These are phyloP conservation scores for Apteryx mantelli DNA, from an alignment of 2,113 vertebrate species.

Conservation along the genomic window DNA sequence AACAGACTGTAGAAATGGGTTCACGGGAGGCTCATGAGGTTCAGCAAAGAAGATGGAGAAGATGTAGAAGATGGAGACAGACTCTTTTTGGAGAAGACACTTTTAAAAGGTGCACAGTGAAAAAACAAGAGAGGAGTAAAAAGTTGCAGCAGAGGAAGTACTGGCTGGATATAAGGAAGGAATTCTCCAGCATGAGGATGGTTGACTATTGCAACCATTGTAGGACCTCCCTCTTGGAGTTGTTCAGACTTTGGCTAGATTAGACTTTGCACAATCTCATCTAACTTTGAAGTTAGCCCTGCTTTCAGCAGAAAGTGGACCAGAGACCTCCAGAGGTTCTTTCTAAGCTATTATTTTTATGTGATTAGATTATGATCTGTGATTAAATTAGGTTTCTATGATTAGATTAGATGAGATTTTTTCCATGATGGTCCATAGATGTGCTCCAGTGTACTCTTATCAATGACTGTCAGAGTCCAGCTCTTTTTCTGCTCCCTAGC, in stretches of 20 bases:
- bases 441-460: not conserved
- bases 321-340: not conserved
- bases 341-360: not conserved
- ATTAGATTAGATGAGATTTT: too few species aligned
- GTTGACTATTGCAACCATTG: not conserved
- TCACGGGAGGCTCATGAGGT: too few species aligned
- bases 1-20: too few species aligned
- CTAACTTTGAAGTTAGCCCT: not conserved
- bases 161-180: not conserved
- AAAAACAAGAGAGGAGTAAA: not conserved
- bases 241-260: not conserved
- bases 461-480: not conserved
- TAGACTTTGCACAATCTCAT: not conserved
- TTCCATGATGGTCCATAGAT: not conserved
- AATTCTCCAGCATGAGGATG: not conserved
- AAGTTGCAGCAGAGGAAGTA: not conserved
- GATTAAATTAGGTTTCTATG: too few species aligned
- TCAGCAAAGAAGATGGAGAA: not conserved
- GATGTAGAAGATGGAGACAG: not conserved
- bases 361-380: too few species aligned
- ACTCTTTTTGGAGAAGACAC: not conserved
- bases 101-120: not conserved
- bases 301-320: not conserved
- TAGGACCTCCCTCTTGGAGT: not conserved
- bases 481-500: not conserved